These are phyloP conservation scores for Beroe forskalii DNA, from an alignment of 37 sponge, comb jelly and placozoan species.

Conservation along the genomic window DNA sequence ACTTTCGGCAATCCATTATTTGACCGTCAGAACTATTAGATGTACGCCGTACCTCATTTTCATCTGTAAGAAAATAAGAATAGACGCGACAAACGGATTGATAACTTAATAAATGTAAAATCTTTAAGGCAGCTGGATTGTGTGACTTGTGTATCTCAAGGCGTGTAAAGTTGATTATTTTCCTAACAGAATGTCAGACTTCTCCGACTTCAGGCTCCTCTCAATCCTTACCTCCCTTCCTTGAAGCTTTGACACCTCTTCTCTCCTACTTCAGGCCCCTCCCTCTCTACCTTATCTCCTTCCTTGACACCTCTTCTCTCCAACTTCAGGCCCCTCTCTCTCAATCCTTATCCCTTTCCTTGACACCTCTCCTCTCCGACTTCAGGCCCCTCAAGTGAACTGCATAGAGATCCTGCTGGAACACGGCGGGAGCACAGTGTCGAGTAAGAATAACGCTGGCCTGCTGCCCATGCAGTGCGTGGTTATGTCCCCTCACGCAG, in stretches of 20 bases:
- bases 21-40: no score
- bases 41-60: no score
- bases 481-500: slow-evolving; percentile 17
- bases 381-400: slow-evolving; percentile 21
- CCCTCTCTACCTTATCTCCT: not conserved
- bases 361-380: not conserved
- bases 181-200: no score
- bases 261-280: not conserved
- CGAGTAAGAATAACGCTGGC: not conserved
- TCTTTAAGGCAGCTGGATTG: no score
- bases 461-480: not conserved
- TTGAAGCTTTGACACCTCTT: not conserved
- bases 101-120: no score
- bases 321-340: not conserved
- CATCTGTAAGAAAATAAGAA: no score
- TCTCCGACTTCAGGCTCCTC: no score
- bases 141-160: no score
- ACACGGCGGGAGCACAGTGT: not conserved
- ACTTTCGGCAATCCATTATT: no score
- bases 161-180: no score
- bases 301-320: not conserved
- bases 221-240: no score
- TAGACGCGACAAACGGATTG: no score
- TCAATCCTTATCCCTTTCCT: not conserved
- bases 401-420: slow-evolving; percentile 7